These are phyloP conservation scores for Stylophora pistillata DNA, from an alignment of 64 coral and sea anemone genomes.

Conservation along the genomic window DNA sequence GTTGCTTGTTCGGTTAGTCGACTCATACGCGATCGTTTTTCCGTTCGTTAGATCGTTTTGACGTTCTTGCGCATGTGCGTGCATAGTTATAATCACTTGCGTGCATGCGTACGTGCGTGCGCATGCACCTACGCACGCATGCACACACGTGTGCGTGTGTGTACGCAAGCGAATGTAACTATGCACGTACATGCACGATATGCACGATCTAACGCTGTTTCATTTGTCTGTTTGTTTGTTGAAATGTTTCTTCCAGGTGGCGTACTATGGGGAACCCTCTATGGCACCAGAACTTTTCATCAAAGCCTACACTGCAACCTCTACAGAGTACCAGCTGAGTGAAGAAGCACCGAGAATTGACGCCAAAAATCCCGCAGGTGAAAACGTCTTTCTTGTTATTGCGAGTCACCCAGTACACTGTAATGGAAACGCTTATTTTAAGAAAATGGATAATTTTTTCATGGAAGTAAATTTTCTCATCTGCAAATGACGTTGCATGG, in stretches of 20 bases:
- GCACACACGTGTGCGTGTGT: too few relatives aligned
- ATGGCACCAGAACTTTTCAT: constrained; percentile 68
- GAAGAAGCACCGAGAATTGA: constrained; percentile 64
- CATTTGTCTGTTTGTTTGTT: not conserved
- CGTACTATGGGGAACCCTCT: constrained; percentile 67
- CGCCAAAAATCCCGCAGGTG: constrained; percentile 81
- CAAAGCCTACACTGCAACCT: constrained; percentile 70
- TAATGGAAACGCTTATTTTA: not conserved
- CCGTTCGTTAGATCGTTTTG: too few relatives aligned
- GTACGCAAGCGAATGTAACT: not conserved
- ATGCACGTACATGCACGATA: too few relatives aligned
- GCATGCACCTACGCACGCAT: not conserved
- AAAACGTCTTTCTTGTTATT: not conserved
- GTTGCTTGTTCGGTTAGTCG: not conserved
- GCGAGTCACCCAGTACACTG: not conserved
- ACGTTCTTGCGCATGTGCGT: too few relatives aligned
- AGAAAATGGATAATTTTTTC: not conserved
- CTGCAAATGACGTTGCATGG: too few relatives aligned
- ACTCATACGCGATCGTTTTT: too few relatives aligned
- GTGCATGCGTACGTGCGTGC: too few relatives aligned
- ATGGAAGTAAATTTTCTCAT: too few relatives aligned
- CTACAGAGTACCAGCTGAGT: constrained; percentile 49
- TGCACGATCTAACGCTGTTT: too few relatives aligned
- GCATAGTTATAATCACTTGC: too few relatives aligned
- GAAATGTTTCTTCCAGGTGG: constrained; percentile 27